These are phyloP conservation scores for Oryzias woworae DNA, from an alignment of 2,113 vertebrate species.

Conservation along the genomic window DNA sequence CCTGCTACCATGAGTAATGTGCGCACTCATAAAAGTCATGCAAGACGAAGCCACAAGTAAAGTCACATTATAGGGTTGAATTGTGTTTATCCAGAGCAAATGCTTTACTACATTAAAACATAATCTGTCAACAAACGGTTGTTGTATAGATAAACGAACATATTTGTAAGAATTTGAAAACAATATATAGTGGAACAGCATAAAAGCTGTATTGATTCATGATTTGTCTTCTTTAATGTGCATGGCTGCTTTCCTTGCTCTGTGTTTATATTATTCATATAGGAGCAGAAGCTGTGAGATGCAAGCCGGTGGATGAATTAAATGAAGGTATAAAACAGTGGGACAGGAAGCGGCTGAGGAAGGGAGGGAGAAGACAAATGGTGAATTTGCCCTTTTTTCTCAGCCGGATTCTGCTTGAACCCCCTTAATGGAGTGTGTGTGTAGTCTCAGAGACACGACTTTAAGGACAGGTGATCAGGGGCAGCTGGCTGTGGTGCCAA, in stretches of 20 bases:
- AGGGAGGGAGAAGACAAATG: constrained; percentile 29
- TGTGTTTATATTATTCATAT: constrained; percentile 1
- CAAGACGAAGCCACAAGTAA: not conserved
- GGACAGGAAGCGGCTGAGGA: constrained; percentile 2
- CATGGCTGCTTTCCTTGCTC: constrained; percentile 7
- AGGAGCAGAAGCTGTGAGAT: constrained; percentile 2
- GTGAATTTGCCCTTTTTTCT: constrained; percentile 22
- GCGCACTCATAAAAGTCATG: not conserved
- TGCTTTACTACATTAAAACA: not conserved
- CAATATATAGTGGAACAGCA: not conserved
- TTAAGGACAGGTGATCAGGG: constrained; percentile 26
- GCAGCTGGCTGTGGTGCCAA: constrained; percentile 17
- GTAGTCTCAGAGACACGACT: constrained; percentile 12
- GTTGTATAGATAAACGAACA: constrained; percentile 11
- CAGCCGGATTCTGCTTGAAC: constrained; percentile 19
- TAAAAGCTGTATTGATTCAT: constrained; percentile 27
- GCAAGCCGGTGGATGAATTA: constrained; percentile 22
- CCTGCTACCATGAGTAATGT: constrained; percentile 66
- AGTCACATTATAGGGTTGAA: constrained; percentile 1
- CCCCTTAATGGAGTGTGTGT: constrained; percentile 3
- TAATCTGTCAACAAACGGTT: not conserved
- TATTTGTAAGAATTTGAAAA: constrained; percentile 14
- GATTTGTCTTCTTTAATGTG: constrained; percentile 8
- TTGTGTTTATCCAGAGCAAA: constrained; percentile 1
- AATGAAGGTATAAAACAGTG: constrained; percentile 27